Evolutionary conservation across 2,888 invertebrate genomes (phyloP).

Genomic region (Drosophila nigritarsus): DNA sequence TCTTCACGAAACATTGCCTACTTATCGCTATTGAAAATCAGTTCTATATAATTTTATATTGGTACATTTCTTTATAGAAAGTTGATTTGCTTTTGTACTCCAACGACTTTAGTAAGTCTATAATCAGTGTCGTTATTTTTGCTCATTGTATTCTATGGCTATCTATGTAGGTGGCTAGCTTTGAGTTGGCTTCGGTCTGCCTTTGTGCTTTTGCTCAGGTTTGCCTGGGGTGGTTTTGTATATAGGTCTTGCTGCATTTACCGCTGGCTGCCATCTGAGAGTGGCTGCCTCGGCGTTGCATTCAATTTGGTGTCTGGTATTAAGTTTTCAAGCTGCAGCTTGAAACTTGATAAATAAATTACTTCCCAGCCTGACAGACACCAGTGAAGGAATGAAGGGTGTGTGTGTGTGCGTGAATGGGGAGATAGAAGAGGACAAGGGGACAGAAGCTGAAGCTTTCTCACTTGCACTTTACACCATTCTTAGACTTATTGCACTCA

Average conservation of each 20-base stretch:
- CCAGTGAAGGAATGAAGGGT: background rate
- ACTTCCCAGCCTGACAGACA: constrained; percentile 59
- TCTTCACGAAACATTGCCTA: background rate
- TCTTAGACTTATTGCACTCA: constrained; percentile 80
- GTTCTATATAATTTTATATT: background rate
- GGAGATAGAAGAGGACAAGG: background rate
- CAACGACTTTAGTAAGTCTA: background rate
- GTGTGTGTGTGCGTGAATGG: background rate
- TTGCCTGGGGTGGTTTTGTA: constrained; percentile 3
- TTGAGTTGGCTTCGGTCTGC: constrained; percentile 30
- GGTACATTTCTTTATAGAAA: background rate
- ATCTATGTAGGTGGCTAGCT: constrained; percentile 30
- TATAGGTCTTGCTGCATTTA: constrained; percentile 21
- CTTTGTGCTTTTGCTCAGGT: background rate
- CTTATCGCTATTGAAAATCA: background rate
- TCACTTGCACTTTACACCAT: constrained; percentile 74
- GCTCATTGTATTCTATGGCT: constrained; percentile 6
- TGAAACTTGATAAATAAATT: constrained; percentile 82
- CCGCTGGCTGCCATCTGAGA: constrained; percentile 37
- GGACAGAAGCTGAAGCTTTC: constrained; percentile 40
- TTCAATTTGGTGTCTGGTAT: constrained; percentile 76
- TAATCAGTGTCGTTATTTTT: constrained; percentile 10
- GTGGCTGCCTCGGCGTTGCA: constrained; percentile 44
- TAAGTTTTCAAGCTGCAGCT: constrained; percentile 80
- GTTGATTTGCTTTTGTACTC: background rate